These are phyloP conservation scores for Clarias pachynema DNA, from an alignment of 2,797 vertebrate species.

Conservation along the genomic window DNA sequence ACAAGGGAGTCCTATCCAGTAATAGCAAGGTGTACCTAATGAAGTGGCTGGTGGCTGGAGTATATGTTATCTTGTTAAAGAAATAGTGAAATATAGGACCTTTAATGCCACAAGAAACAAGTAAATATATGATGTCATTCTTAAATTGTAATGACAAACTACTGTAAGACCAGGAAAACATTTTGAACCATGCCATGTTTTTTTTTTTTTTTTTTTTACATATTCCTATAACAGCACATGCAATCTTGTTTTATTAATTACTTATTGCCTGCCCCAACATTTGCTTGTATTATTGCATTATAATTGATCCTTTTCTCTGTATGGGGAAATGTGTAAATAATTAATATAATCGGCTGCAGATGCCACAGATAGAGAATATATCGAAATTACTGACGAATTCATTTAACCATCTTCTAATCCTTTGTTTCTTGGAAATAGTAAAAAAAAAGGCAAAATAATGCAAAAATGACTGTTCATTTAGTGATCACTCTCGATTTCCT, in stretches of 20 bases:
- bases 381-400: neutral
- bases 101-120: neutral
- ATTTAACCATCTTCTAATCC: neutral
- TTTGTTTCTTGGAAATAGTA: neutral
- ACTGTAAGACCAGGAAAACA: neutral
- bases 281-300: neutral
- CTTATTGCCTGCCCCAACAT: neutral
- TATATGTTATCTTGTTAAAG: no score
- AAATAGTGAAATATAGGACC: no score
- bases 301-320: neutral
- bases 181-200: neutral
- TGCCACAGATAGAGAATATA: neutral
- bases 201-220: neutral
- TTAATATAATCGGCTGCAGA: neutral
- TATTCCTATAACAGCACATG: neutral
- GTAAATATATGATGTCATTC: neutral
- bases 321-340: slow-evolving; percentile 7
- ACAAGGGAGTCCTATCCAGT: no score
- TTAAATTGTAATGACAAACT: neutral
- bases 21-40: no score
- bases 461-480: neutral
- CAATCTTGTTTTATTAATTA: neutral
- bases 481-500: neutral
- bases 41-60: no score
- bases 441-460: neutral